Conservation (phyloP, 2,113 vertebrate species). For the Malurus alboscapulatus region DNA sequence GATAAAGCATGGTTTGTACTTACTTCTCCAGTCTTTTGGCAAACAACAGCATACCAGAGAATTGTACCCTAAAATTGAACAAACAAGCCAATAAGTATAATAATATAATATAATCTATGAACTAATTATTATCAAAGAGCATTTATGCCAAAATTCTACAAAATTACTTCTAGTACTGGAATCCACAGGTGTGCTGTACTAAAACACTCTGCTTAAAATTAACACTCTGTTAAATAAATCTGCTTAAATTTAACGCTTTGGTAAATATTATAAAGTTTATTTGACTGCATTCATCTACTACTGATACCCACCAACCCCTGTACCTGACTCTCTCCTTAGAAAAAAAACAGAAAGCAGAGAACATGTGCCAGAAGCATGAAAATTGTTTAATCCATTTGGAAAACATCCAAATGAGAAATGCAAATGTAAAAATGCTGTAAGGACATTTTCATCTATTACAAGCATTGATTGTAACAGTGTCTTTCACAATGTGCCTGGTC, state of each 20-base stretch:
- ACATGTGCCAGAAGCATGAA: not conserved
- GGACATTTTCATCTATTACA: not conserved
- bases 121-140: not conserved
- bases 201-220: not conserved
- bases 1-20: not conserved
- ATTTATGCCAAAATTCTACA: not conserved
- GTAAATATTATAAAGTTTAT: not conserved
- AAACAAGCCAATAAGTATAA: not conserved
- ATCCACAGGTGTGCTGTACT: not conserved
- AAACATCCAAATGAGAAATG: not conserved
- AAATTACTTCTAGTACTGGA: not conserved
- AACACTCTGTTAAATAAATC: not conserved
- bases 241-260: not conserved
- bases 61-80: not conserved
- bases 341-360: not conserved
- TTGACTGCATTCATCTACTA: not conserved
- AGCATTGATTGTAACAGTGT: not conserved
- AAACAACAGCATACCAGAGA: constrained; percentile 39
- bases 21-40: constrained; percentile 17
- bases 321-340: not conserved
- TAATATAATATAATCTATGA: not conserved
- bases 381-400: not conserved
- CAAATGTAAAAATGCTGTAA: not conserved
- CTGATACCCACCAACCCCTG: not conserved
- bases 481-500: not conserved